Conservation (phyloP, 2,888 invertebrate genomes). For the Cheilosia scutellata region DNA sequence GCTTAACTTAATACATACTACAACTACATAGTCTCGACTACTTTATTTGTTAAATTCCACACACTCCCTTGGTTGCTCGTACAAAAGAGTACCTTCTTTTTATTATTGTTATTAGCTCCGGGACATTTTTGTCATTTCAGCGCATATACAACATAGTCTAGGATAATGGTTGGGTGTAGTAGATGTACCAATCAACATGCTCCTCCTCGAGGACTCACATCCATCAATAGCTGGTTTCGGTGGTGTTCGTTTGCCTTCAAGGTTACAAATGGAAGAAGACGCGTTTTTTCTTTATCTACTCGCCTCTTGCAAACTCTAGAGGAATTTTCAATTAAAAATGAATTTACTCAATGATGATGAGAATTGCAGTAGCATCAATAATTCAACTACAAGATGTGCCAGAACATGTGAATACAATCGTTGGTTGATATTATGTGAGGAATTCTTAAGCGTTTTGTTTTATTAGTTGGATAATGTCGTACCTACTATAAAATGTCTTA, state of each 20-base stretch:
- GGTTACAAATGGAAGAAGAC: constrained; percentile 44
- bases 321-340: constrained; percentile 75
- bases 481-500: constrained; percentile 59
- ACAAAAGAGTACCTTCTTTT: constrained; percentile 19
- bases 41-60: neutral
- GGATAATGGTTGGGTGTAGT: constrained; percentile 51
- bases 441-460: constrained; percentile 54
- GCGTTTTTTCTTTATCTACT: constrained; percentile 4
- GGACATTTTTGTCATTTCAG: constrained; percentile 51
- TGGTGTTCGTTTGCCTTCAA: constrained; percentile 51
- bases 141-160: constrained; percentile 47
- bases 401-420: constrained; percentile 42
- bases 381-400: neutral
- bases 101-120: constrained; percentile 26
- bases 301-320: constrained; percentile 38
- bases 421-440: constrained; percentile 55
- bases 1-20: neutral
- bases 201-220: constrained; percentile 37
- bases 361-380: constrained; percentile 45
- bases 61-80: constrained; percentile 20
- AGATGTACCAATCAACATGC: neutral
- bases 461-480: constrained; percentile 51
- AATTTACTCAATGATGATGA: constrained; percentile 66
- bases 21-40: too few relatives aligned
- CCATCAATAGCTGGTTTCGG: constrained; percentile 41